phyloP scores from a whole-genome alignment of 2,888 invertebrate genomes.

The Xestoiulus laeticollis region DNA sequence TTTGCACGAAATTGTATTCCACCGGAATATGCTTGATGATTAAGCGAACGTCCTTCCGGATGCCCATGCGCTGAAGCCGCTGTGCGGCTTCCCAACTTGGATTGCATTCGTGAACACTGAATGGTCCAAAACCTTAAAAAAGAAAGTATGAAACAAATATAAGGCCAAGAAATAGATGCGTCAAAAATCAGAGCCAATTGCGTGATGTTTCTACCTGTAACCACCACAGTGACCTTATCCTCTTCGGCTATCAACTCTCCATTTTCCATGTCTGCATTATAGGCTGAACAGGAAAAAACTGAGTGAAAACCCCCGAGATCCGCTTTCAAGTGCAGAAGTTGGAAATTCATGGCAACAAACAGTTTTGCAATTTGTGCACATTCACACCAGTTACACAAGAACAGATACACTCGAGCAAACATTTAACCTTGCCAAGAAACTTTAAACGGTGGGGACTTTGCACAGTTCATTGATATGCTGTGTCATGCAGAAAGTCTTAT shows the following conservation, averaged over 20 bases:
- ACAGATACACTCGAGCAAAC: background rate
- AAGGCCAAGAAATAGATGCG: background rate
- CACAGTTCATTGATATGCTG: background rate
- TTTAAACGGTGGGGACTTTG: background rate
- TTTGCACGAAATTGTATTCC: conserved; percentile 74
- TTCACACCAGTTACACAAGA: conserved; percentile 6
- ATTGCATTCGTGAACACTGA: conserved; percentile 75
- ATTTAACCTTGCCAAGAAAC: conserved; percentile 25
- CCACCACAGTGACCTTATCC: background rate
- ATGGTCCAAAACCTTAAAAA: conserved; percentile 79
- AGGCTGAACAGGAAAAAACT: background rate
- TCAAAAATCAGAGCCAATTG: background rate
- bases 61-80: conserved; percentile 64
- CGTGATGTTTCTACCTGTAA: background rate
- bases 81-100: conserved; percentile 86
- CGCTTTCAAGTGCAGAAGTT: background rate
- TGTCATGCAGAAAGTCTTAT: background rate
- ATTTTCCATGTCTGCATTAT: conserved; percentile 28
- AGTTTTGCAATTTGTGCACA: background rate
- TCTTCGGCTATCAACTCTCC: background rate
- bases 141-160: background rate
- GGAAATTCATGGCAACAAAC: background rate
- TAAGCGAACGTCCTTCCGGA: conserved; percentile 61
- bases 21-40: conserved; percentile 63
- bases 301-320: background rate